Percentiles rank a stretch among this genome's conserved stretches.
phyloP scores from a whole-genome alignment of 2,113 vertebrate species.

The Tringa solitaria region DNA sequence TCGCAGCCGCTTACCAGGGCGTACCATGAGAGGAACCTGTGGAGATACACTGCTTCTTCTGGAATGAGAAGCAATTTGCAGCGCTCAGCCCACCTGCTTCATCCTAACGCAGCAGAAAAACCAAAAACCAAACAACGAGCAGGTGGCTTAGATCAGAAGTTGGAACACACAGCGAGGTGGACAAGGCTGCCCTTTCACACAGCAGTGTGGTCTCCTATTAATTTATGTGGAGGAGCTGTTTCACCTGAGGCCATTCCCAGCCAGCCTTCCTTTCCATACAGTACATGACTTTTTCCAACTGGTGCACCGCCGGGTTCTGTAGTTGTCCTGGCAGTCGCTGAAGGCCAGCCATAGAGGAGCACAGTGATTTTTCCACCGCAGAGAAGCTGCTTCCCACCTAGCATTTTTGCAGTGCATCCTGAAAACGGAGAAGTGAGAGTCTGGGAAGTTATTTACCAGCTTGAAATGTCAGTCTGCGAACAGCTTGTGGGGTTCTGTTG shows the following conservation, averaged over 20 bases:
- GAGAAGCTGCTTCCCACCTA: not conserved
- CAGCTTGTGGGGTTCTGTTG: not conserved
- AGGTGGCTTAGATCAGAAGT: not conserved
- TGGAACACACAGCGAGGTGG: not conserved
- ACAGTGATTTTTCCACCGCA: not conserved
- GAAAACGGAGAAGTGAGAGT: not conserved
- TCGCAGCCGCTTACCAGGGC: not conserved
- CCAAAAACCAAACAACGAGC: not conserved
- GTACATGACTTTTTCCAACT: not conserved
- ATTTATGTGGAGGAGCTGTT: not conserved
- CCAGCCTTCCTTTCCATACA: not conserved
- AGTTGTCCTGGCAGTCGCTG: not conserved
- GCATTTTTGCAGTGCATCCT: not conserved
- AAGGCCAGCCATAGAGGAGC: not conserved
- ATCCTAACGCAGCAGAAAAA: not conserved
- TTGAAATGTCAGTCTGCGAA: not conserved
- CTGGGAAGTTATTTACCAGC: not conserved
- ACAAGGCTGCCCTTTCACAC: not conserved
- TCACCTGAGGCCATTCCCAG: not conserved
- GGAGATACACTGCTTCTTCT: not conserved
- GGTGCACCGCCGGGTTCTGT: rapidly evolving
- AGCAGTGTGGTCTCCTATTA: not conserved
- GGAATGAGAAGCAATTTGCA: not conserved
- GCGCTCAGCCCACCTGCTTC: not conserved
- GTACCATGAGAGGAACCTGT: not conserved